Conservation (phyloP, 2,113 vertebrate species). For the Clarias batrachus region DNA sequence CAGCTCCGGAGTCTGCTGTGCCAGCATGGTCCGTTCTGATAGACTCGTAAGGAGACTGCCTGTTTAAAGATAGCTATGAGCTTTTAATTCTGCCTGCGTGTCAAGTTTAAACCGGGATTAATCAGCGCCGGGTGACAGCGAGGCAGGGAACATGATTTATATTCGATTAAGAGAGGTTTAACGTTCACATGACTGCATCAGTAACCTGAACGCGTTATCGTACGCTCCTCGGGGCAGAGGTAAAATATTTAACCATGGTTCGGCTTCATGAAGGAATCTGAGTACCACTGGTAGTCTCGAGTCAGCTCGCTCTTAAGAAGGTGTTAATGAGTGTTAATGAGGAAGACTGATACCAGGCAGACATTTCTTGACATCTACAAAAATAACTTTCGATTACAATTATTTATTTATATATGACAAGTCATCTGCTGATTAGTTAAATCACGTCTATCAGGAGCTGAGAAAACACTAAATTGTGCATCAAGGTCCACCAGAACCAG, state of each 20-base stretch:
- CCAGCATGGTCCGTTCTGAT: slow-evolving; percentile 60
- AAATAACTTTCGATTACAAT: not conserved
- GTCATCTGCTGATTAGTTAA: too few species aligned
- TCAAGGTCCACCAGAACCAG: too few species aligned
- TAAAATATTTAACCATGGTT: slow-evolving; percentile 24
- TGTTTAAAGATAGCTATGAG: slow-evolving; percentile 64
- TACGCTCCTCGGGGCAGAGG: not conserved
- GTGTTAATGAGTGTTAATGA: not conserved
- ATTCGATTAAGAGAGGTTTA: slow-evolving; percentile 54
- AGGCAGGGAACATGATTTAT: slow-evolving; percentile 62
- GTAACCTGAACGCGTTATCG: slow-evolving; percentile 56
- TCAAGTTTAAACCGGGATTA: slow-evolving; percentile 53
- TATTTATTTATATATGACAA: not conserved
- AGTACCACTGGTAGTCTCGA: not conserved
- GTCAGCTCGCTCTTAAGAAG: not conserved
- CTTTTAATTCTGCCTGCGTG: slow-evolving; percentile 62
- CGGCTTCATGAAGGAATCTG: slow-evolving; percentile 11
- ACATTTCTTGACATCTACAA: not conserved
- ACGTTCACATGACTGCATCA: slow-evolving; percentile 56
- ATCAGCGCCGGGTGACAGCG: slow-evolving; percentile 57
- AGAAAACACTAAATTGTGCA: too few species aligned
- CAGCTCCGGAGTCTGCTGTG: slow-evolving; percentile 37
- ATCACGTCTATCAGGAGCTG: too few species aligned
- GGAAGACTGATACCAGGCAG: not conserved
- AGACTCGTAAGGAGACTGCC: slow-evolving; percentile 56